Base-by-base conservation (phyloP, 2,113 vertebrate species). In the Cyprinodon tularosa region DNA sequence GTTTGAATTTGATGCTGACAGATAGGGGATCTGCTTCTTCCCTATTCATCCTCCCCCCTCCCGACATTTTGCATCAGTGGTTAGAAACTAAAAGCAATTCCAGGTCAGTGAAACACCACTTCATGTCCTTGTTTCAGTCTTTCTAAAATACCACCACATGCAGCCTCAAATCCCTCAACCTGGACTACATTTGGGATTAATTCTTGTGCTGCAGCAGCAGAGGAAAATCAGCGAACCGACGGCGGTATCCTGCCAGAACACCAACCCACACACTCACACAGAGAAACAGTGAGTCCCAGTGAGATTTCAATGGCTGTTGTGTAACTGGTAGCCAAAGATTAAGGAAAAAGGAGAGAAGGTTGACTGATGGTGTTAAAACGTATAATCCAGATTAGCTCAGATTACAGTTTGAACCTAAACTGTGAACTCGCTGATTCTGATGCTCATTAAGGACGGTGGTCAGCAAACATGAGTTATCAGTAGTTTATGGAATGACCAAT, bases 321-420 rank as follows among this genome's bases (percentile, higher is more conserved):
- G 69, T 82, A 90, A 92, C 76, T 78, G 68, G 62, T 68, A 29
- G 53, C 63, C 74, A 84, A 76, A 85, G 76, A 84, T 85, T 74
- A 90, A 82, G 61, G 80, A 78, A 84, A 44, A 83, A 76, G 80
- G 82, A 84, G 81, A 76, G 76, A 78, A 62, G 71, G 81, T 84
- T 72, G 77, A 80, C 80, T 66, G 74, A 68, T 37, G 40, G 62
- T 65, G 40, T 86, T 82, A 78, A 69, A 74, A 86, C 36, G n/a
- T 85, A 70, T 91, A 92, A 92, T 91, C 89, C 91, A 90, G 89
- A 93, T 93, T 90, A 92, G 82, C 68, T 61, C 59, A 86, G 82
- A 90, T 91, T 87, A 88, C 68, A 64, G 45, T 78, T 70, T 83
- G 63, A 71, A 64, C 77, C 47, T 36, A 72, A 81, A 84, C 76